A percentile compares a stretch with the other conserved stretches of the same genome.
Evolutionary conservation across 2,113 vertebrate genomes (phyloP).

Genomic region (sheep (Ovis aries)): ARS-UI_Ramb_v3.0 NC_056054.1:179028501-179029000

Average conservation of each 20-base stretch:
- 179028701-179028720: background rate
- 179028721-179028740: background rate
- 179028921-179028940: background rate
- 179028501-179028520: background rate
- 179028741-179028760: background rate
- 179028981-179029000: background rate
- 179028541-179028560: background rate
- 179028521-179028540: background rate
- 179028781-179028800: background rate
- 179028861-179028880: background rate
- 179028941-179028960: background rate
- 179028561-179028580: background rate
- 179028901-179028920: background rate
- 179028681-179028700: background rate
- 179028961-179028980: background rate
- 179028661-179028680: background rate
- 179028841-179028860: background rate
- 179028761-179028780: background rate
- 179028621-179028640: background rate
- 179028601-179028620: background rate
- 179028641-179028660: background rate
- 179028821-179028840: background rate
- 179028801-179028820: background rate
- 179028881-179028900: background rate
- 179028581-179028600: background rate